These are phyloP conservation scores for Eretmochelys imbricata DNA, from an alignment of 2,113 vertebrate genomes.

Conservation along the genomic window DNA sequence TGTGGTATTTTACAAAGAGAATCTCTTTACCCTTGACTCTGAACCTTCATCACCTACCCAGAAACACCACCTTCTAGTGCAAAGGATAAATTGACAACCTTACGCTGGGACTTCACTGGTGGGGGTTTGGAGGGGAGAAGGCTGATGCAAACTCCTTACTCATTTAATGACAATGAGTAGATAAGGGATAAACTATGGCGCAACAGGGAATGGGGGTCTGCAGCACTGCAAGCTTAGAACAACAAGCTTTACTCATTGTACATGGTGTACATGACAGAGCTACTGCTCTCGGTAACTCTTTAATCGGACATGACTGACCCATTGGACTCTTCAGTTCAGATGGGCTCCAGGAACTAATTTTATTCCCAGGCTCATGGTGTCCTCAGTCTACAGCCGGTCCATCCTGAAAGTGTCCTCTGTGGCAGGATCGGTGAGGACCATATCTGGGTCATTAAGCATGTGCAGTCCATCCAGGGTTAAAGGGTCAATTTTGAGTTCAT, in stretches of 20 bases:
- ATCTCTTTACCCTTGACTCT: neutral
- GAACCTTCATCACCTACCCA: neutral
- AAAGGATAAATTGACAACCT: slow-evolving; percentile 22
- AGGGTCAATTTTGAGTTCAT: slow-evolving; percentile 98
- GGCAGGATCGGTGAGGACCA: slow-evolving; percentile 95
- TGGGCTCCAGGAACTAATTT: slow-evolving; percentile 72
- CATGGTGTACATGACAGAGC: slow-evolving; percentile 75
- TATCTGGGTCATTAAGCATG: slow-evolving; percentile 99
- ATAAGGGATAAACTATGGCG: slow-evolving; percentile 77
- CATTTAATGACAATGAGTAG: slow-evolving; percentile 71
- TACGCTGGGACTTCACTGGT: slow-evolving; percentile 66
- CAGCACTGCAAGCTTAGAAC: slow-evolving; percentile 87
- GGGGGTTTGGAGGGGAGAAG: neutral
- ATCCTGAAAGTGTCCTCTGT: slow-evolving; percentile 99
- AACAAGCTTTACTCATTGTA: slow-evolving; percentile 83
- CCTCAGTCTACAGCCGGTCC: slow-evolving; percentile 90
- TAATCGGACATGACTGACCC: slow-evolving; percentile 49
- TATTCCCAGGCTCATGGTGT: slow-evolving; percentile 31
- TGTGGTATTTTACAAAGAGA: neutral
- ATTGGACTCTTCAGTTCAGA: slow-evolving; percentile 70
- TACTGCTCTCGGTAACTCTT: slow-evolving; percentile 59
- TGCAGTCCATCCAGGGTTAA: slow-evolving; percentile 97
- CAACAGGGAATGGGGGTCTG: slow-evolving; percentile 73
- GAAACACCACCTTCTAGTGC: neutral
- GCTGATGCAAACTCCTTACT: slow-evolving; percentile 45